Evolutionary conservation across 2,888 invertebrate genomes (phyloP).

Genomic region (Agrochola circellaris): DNA sequence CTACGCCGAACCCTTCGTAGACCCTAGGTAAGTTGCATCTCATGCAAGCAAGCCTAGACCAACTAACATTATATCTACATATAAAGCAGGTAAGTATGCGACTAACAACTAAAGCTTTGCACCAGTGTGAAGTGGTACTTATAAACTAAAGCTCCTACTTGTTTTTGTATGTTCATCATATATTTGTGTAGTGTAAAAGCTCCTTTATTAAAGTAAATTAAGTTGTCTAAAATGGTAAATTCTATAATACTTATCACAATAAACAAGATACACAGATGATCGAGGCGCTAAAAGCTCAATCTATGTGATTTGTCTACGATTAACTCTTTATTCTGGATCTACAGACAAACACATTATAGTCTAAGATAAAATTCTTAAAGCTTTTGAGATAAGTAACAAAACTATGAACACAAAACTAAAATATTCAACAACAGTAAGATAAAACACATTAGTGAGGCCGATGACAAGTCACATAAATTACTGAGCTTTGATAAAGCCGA

Average conservation of each 20-base stretch:
- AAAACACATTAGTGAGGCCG: slow-evolving; percentile 78
- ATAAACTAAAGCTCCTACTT: background rate
- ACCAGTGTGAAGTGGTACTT: slow-evolving; percentile 26
- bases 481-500: slow-evolving; percentile 82
- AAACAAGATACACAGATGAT: slow-evolving; percentile 31
- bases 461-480: slow-evolving; percentile 81
- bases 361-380: slow-evolving; percentile 54
- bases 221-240: background rate
- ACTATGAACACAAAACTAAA: slow-evolving; percentile 57
- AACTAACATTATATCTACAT: slow-evolving; percentile 55
- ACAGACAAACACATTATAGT: slow-evolving; percentile 39
- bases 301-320: slow-evolving; percentile 41
- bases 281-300: slow-evolving; percentile 39
- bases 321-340: slow-evolving; percentile 44
- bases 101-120: slow-evolving; percentile 53
- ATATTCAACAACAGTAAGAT: slow-evolving; percentile 72
- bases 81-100: slow-evolving; percentile 60
- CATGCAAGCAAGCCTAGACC: slow-evolving; percentile 36
- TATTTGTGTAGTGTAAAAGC: background rate
- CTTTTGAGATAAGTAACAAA: slow-evolving; percentile 56
- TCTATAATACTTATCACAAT: slow-evolving; percentile 12
- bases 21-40: slow-evolving; percentile 88
- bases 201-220: background rate
- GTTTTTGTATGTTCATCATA: background rate
- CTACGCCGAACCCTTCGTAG: slow-evolving; percentile 92